These are phyloP conservation scores for Polia nebulosa DNA, from an alignment of 2,888 invertebrate genomes.

Conservation along the genomic window DNA sequence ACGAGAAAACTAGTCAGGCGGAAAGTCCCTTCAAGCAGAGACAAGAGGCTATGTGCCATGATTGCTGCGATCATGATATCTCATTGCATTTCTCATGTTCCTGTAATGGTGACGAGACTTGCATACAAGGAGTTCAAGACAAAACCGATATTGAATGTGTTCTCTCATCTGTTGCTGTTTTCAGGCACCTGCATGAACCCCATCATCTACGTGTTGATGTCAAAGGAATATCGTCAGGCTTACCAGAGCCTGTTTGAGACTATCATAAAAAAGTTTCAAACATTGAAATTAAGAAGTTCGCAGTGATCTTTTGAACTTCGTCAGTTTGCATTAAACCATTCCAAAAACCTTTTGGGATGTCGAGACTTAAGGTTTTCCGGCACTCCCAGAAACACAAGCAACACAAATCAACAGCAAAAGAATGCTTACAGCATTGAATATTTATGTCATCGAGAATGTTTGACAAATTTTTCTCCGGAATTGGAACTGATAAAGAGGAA, in stretches of 20 bases:
- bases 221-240: constrained; percentile 96
- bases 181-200: constrained; percentile 97
- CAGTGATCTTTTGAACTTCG: neutral
- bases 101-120: constrained; percentile 96
- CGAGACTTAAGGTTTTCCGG: neutral
- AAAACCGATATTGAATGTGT: constrained; percentile 92
- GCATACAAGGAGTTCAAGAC: constrained; percentile 92
- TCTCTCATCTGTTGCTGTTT: constrained; percentile 96
- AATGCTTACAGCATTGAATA: neutral
- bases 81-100: constrained; percentile 96
- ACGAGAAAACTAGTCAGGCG: constrained; percentile 82
- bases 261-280: constrained; percentile 40
- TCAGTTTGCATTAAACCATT: neutral
- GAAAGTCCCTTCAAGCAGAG: constrained; percentile 93
- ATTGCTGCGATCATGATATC: constrained; percentile 97
- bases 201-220: constrained; percentile 98
- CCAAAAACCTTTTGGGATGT: neutral
- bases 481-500: neutral
- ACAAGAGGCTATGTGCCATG: constrained; percentile 95
- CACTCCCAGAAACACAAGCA: neutral
- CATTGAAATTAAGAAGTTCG: constrained; percentile 58
- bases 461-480: neutral
- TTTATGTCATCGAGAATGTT: neutral
- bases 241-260: constrained; percentile 94
- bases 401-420: neutral